A percentile compares a stretch with the other conserved stretches of the same genome.
Conservation (phyloP, 2,888 invertebrate genomes). For the Cylindroiulus punctatus region DNA sequence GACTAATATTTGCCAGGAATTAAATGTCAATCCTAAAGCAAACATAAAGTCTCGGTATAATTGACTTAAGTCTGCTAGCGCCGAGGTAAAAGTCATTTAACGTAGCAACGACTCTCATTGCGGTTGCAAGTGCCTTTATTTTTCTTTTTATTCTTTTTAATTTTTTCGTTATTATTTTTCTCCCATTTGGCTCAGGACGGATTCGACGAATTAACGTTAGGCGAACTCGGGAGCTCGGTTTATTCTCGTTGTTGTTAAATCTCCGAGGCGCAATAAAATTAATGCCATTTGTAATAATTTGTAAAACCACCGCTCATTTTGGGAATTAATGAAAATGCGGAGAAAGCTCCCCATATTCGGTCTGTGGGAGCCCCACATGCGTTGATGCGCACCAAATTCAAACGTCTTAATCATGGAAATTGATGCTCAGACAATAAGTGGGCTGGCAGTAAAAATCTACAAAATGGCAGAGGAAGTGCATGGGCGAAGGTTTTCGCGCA, state of each 20-base stretch:
- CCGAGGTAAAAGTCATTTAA: neutral
- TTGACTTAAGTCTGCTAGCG: neutral
- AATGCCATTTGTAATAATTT: slow-evolving; percentile 38
- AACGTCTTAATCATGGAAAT: slow-evolving; percentile 16
- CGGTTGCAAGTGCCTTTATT: neutral
- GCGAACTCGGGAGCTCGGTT: neutral
- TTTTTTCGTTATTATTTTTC: neutral
- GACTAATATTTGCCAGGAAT: neutral
- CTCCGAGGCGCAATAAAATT: slow-evolving; percentile 34
- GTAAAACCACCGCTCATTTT: neutral
- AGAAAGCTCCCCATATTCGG: neutral
- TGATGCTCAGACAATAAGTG: slow-evolving; percentile 33
- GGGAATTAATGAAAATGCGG: slow-evolving; percentile 13
- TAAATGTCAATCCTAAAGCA: slow-evolving; percentile 29
- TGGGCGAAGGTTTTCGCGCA: neutral
- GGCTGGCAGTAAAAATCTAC: neutral
- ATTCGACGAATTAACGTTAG: neutral
- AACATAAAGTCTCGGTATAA: neutral
- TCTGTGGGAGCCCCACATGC: neutral
- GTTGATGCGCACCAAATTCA: neutral
- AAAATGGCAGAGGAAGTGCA: neutral
- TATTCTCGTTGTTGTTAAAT: neutral
- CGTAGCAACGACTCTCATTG: neutral
- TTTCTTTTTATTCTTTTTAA: neutral
- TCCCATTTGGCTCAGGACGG: neutral